Evolutionary conservation across 1,140 invertebrate genomes (phyloP).

Genomic region (Drosophila mauritiana): DNA sequence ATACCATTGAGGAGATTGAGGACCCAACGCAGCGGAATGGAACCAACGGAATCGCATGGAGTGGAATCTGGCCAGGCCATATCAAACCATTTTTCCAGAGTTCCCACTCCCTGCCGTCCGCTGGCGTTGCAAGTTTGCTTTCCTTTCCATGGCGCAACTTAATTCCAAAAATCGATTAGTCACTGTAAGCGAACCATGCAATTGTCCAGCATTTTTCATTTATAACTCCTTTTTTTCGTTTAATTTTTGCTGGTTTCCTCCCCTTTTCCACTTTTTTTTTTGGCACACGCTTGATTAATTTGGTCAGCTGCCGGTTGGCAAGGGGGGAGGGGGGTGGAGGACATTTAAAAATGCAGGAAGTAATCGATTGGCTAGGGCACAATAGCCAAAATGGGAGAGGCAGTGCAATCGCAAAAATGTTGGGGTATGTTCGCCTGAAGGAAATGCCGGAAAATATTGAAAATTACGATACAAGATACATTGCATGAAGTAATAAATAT

Average conservation of each 20-base stretch:
- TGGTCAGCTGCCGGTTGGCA: slow-evolving; percentile 26
- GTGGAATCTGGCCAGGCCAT: slow-evolving; percentile 16
- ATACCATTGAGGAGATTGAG: slow-evolving; percentile 43
- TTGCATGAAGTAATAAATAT: not conserved
- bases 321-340: slow-evolving; percentile 1
- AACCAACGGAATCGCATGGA: slow-evolving; percentile 36
- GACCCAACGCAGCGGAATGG: slow-evolving; percentile 42
- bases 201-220: slow-evolving; percentile 69
- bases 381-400: slow-evolving; percentile 26
- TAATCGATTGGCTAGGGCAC: slow-evolving; percentile 45
- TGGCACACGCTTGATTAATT: slow-evolving; percentile 62
- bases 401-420: slow-evolving; percentile 4
- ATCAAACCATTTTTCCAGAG: slow-evolving; percentile 54
- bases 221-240: slow-evolving; percentile 49
- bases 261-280: slow-evolving; percentile 23
- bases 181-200: slow-evolving; percentile 75
- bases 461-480: not conserved
- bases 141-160: slow-evolving; percentile 60
- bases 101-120: not conserved
- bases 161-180: slow-evolving; percentile 78
- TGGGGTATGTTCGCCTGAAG: slow-evolving; percentile 9
- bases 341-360: slow-evolving; percentile 51
- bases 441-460: not conserved
- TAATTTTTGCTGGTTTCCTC: slow-evolving; percentile 37
- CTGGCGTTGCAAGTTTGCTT: slow-evolving; percentile 39